Conservation (phyloP, 2,888 invertebrate genomes). For the Drosophila paranaensis region DNA sequence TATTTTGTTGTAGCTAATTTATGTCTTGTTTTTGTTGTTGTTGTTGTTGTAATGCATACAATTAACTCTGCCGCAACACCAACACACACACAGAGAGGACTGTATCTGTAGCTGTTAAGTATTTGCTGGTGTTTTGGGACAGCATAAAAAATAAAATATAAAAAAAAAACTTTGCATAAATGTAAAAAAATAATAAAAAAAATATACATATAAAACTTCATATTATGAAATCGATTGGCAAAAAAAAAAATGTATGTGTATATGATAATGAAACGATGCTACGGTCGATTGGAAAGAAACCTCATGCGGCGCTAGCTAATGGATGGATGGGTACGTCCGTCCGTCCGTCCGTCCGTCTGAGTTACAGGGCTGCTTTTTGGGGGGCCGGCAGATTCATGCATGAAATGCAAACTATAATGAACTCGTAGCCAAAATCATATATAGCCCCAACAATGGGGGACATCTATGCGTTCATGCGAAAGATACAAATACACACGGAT, state of each 20-base stretch:
- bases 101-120: constrained; percentile 33
- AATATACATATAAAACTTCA: constrained; percentile 34
- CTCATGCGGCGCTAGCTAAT: constrained; percentile 72
- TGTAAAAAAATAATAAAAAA: constrained; percentile 43
- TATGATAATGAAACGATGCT: constrained; percentile 74
- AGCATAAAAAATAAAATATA: constrained; percentile 40
- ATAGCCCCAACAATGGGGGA: constrained; percentile 47
- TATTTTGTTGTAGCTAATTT: constrained; percentile 67
- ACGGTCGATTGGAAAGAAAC: constrained; percentile 74
- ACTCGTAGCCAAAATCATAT: constrained; percentile 53
- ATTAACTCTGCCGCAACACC: constrained; percentile 64
- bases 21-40: constrained; percentile 60
- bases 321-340: constrained; percentile 43
- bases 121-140: constrained; percentile 28
- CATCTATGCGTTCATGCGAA: constrained; percentile 37
- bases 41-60: constrained; percentile 63
- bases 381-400: constrained; percentile 66
- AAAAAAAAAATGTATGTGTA: constrained; percentile 47
- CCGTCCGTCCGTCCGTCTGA: neutral
- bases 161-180: constrained; percentile 62
- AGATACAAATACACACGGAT: constrained; percentile 12
- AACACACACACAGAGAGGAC: constrained; percentile 21
- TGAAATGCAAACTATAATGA: constrained; percentile 79
- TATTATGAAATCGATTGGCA: constrained; percentile 77
- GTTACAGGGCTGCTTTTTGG: constrained; percentile 7